These are phyloP conservation scores for Dryoscopus gambensis DNA, from an alignment of 2,113 vertebrate species.

Conservation along the genomic window DNA sequence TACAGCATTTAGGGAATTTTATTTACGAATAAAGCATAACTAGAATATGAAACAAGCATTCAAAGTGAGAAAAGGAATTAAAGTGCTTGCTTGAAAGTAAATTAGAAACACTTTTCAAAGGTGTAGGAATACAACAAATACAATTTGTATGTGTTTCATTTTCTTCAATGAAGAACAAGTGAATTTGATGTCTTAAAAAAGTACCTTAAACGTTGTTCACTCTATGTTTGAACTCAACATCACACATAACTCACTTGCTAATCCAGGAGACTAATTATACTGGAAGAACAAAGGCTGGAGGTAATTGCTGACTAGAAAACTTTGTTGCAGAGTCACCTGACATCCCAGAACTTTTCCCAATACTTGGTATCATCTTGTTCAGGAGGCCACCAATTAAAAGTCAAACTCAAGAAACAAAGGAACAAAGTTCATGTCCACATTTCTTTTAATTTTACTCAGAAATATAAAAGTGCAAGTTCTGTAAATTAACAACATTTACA, in stretches of 20 bases:
- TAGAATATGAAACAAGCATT: conserved; percentile 12
- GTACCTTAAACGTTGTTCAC: not conserved
- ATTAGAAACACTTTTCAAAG: not conserved
- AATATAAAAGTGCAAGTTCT: conserved; percentile 71
- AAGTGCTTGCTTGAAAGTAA: conserved; percentile 10
- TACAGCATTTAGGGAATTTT: conserved; percentile 2
- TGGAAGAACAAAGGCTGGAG: conserved; percentile 25
- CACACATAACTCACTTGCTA: not conserved
- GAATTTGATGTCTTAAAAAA: not conserved
- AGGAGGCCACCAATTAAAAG: not conserved
- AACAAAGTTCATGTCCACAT: not conserved
- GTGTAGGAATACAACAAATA: not conserved
- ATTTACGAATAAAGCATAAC: conserved; percentile 17
- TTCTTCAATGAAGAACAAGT: not conserved
- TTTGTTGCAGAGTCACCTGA: not conserved
- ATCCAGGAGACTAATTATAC: not conserved
- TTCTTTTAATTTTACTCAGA: conserved; percentile 64
- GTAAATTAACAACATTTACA: conserved; percentile 65
- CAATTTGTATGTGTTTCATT: not conserved
- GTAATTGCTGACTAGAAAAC: not conserved
- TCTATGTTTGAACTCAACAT: not conserved
- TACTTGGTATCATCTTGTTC: not conserved
- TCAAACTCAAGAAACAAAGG: conserved; percentile 7
- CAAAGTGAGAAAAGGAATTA: not conserved
- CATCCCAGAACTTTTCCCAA: not conserved